These are phyloP conservation scores for Scolopax mira DNA, from an alignment of 2,113 vertebrate species.

Conservation along the genomic window DNA sequence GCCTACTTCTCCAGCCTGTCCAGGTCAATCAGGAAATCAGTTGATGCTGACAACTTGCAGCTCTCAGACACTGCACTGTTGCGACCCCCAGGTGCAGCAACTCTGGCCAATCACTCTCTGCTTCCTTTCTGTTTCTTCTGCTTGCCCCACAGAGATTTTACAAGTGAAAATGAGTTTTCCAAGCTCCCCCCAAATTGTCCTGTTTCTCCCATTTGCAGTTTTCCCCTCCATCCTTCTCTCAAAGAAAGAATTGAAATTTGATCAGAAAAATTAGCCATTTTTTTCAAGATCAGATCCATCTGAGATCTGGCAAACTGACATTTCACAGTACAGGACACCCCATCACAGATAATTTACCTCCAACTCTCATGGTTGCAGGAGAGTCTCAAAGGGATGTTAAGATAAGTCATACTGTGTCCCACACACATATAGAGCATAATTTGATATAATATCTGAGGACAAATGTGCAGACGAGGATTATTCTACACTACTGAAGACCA, in stretches of 20 bases:
- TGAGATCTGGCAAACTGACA: not conserved
- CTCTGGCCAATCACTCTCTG: not conserved
- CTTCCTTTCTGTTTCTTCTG: not conserved
- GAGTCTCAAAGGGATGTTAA: not conserved
- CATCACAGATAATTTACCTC: not conserved
- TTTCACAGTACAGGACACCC: not conserved
- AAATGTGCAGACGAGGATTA: not conserved
- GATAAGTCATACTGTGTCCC: not conserved
- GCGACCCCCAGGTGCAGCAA: accelerated
- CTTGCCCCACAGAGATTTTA: not conserved
- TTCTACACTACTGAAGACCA: not conserved
- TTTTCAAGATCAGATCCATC: not conserved
- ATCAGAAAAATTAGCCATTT: accelerated
- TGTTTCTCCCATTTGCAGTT: not conserved
- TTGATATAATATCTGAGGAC: not conserved
- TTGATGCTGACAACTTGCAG: accelerated
- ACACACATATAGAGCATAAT: not conserved
- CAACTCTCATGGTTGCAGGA: not conserved
- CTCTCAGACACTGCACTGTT: not conserved
- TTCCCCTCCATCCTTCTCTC: not conserved
- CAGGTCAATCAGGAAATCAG: not conserved
- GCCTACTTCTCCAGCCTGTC: too few relatives aligned
- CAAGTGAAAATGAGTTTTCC: not conserved
- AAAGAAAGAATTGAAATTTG: not conserved
- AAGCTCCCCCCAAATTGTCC: not conserved